Evolutionary conservation across 2,113 vertebrate species (phyloP).

Genomic region (Lanius ludovicianus): DNA sequence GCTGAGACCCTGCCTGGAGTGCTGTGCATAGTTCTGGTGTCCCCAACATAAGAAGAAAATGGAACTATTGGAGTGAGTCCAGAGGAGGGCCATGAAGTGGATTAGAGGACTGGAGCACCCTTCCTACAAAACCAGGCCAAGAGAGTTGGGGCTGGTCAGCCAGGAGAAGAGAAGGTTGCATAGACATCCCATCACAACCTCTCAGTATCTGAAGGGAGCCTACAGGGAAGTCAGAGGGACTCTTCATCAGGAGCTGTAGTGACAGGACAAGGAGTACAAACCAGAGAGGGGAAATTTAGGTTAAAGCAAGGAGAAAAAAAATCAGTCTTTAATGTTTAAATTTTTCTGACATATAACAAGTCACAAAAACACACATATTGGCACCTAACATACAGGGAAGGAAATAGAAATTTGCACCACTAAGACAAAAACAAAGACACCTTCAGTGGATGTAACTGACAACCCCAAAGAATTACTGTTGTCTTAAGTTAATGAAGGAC

Average conservation of each 20-base stretch:
- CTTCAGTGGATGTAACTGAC: background rate
- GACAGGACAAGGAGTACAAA: background rate
- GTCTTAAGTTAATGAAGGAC: background rate
- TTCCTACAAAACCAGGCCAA: background rate
- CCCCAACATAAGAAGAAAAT: background rate
- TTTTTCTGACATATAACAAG: background rate
- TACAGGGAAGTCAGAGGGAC: background rate
- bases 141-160: background rate
- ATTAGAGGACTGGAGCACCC: background rate
- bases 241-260: background rate
- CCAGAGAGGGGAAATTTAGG: background rate
- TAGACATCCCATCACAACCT: background rate
- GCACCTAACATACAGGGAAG: accelerated
- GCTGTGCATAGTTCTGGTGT: background rate
- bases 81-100: background rate
- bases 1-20: background rate
- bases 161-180: background rate
- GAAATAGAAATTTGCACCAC: background rate
- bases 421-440: background rate
- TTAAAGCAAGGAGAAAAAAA: background rate
- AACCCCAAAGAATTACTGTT: background rate
- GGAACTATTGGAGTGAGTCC: background rate
- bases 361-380: background rate
- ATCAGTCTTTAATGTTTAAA: background rate
- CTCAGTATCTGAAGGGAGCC: background rate